phyloP scores from a whole-genome alignment of 2,888 invertebrate genomes.

The Epistrophella euchroma region DNA sequence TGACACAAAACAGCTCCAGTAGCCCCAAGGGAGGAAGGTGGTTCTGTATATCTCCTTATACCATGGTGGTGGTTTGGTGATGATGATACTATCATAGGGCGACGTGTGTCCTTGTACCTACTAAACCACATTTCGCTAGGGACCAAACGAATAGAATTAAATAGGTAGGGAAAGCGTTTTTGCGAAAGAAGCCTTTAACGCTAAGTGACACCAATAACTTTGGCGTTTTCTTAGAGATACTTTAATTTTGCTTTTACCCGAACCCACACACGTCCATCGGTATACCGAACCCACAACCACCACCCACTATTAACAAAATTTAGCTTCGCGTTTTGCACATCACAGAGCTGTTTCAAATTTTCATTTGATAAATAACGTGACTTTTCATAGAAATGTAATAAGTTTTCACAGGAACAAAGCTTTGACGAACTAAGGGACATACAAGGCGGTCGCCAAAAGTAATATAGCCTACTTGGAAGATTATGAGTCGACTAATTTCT shows the following conservation, averaged over 20 bases:
- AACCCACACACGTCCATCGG: neutral
- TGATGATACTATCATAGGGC: constrained; percentile 55
- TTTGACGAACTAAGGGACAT: constrained; percentile 21
- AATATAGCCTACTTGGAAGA: constrained; percentile 17
- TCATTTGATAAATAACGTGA: constrained; percentile 22
- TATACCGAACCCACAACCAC: neutral
- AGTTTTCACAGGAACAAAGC: neutral
- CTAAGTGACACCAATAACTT: constrained; percentile 49
- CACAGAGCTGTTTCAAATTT: constrained; percentile 20
- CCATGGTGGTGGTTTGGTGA: constrained; percentile 17
- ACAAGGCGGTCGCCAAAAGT: constrained; percentile 1
- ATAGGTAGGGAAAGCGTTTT: constrained; percentile 50
- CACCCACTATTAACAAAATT: neutral
- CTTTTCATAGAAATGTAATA: neutral
- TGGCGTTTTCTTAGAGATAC: constrained; percentile 29
- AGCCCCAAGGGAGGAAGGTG: constrained; percentile 17
- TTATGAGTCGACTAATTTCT: constrained; percentile 27
- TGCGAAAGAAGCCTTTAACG: constrained; percentile 24
- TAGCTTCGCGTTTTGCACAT: constrained; percentile 13
- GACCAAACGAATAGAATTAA: constrained; percentile 69
- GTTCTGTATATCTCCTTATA: neutral
- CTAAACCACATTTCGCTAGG: constrained; percentile 70
- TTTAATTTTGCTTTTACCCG: constrained; percentile 21
- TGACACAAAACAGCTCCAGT: constrained; percentile 46
- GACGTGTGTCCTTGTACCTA: constrained; percentile 70